These are phyloP conservation scores for Eupithecia centaureata DNA, from an alignment of 2,888 invertebrate species.

Conservation along the genomic window DNA sequence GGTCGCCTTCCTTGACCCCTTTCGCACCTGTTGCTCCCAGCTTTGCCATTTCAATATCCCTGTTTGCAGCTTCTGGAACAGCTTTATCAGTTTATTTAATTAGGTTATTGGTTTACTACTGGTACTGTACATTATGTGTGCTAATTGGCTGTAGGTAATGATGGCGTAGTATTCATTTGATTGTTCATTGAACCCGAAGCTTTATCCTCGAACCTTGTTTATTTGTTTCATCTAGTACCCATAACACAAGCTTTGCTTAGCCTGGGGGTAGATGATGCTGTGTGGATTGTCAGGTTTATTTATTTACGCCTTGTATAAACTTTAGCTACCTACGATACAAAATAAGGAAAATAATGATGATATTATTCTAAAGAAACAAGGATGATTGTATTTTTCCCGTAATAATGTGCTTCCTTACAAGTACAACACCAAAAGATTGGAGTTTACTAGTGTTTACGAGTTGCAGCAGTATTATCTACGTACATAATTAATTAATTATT, in stretches of 20 bases:
- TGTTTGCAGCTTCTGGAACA: constrained; percentile 20
- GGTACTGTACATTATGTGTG: too few species aligned
- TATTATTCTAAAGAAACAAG: neutral
- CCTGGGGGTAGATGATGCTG: too few species aligned
- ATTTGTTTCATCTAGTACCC: too few species aligned
- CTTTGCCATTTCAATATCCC: constrained; percentile 26
- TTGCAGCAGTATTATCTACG: too few species aligned
- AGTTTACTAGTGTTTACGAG: too few species aligned
- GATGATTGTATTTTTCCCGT: neutral
- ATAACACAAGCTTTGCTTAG: too few species aligned
- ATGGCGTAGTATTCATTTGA: neutral
- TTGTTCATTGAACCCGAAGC: neutral
- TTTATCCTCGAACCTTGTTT: neutral
- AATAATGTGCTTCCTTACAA: neutral
- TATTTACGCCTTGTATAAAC: too few species aligned
- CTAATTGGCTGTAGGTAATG: neutral
- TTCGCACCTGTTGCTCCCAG: constrained; percentile 42
- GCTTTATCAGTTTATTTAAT: constrained; percentile 10
- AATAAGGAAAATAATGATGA: neutral
- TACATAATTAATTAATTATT: too few species aligned
- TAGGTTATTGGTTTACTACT: constrained; percentile 1
- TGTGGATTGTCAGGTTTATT: too few species aligned
- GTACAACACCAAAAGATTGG: neutral
- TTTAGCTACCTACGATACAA: neutral
- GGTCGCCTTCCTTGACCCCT: constrained; percentile 42